Evolutionary conservation across 2,797 vertebrate genomes (phyloP).

Genomic region (Carduelis carduelis): DNA sequence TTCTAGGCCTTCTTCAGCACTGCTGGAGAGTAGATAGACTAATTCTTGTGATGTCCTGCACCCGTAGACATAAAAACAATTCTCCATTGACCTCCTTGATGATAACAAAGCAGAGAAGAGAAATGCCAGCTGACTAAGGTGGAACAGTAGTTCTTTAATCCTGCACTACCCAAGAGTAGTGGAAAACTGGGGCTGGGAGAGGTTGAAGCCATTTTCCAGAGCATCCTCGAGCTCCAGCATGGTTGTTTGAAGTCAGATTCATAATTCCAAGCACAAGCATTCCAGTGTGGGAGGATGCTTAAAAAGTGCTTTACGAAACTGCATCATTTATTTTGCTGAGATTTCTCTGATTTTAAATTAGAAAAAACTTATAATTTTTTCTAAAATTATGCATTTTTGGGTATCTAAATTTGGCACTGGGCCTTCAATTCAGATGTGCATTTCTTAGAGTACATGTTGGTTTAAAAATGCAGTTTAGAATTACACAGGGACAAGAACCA

Average conservation of each 20-base stretch:
- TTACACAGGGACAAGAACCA: background rate
- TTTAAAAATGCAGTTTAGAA: background rate
- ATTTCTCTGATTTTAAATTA: background rate
- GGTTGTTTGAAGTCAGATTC: background rate
- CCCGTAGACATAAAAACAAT: background rate
- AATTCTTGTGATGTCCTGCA: background rate
- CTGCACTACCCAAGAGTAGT: background rate
- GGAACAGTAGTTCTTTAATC: background rate
- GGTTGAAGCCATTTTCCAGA: background rate
- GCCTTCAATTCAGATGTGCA: background rate
- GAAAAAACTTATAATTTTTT: fast-evolving
- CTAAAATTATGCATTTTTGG: background rate
- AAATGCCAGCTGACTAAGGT: background rate
- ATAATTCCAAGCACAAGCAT: background rate
- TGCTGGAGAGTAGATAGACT: background rate
- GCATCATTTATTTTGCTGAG: background rate
- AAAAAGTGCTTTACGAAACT: background rate
- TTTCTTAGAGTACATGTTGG: background rate
- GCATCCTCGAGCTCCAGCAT: background rate
- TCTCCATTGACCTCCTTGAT: background rate
- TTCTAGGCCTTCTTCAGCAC: background rate
- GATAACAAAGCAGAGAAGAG: background rate
- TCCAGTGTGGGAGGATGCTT: background rate
- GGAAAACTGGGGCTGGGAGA: background rate
- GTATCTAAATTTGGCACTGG: background rate